Base-by-base conservation (phyloP, 2,113 vertebrate genomes). In the Erpornis zantholeuca region DNA sequence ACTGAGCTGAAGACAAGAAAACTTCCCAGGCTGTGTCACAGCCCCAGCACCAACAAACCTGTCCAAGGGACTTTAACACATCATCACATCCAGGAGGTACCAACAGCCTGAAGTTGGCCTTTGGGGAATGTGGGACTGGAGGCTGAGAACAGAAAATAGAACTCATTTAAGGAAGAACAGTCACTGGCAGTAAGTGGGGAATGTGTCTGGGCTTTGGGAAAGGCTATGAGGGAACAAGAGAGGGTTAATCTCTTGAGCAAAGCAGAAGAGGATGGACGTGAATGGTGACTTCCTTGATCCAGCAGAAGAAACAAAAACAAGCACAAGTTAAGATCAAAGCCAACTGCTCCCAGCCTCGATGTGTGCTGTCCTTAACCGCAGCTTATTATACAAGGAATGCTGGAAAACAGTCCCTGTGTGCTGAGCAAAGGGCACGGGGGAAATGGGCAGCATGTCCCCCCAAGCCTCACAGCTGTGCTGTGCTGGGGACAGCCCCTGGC, bases 381-480 rank as follows among this genome's bases (percentile, higher is more conserved):
- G 83, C 40, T 44, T 85, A 70, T 81, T 57, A 23, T 59, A 29
- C 16, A 61, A 50, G 64, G 36, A 94, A 56, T 29, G 65, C 56
- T 72, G 82, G 79, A 60, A 47, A 89, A 38, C 28, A 11, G 22
- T 21, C n/a, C 35, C 12, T 5, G 22, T 5, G 25, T 0, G 0
- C 1, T 1, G 3, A 60, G 76, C 27, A 64, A n/a, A 63, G 56
- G 56, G 60, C 71, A 33, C 0, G 0, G 47, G 19, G 25, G 47
- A 31, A 33, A 24, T 0, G 4, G 65, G 47, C 45, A 80, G 50
- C 40, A 47, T 0, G 0, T 33, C 9, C 38, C 23, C 15, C 7
- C 11, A 27, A 45, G 22, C 11, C 72, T 57, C 29, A 13, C 1
- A 47, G 70, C 20, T 6, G 16, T 21, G 76, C 13, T 11, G 71